Percentiles rank a stretch among this genome's conserved stretches.
These are phyloP conservation scores for Alouatta palliata DNA, from an alignment of 2,113 vertebrate genomes.

Conservation along the genomic window DNA sequence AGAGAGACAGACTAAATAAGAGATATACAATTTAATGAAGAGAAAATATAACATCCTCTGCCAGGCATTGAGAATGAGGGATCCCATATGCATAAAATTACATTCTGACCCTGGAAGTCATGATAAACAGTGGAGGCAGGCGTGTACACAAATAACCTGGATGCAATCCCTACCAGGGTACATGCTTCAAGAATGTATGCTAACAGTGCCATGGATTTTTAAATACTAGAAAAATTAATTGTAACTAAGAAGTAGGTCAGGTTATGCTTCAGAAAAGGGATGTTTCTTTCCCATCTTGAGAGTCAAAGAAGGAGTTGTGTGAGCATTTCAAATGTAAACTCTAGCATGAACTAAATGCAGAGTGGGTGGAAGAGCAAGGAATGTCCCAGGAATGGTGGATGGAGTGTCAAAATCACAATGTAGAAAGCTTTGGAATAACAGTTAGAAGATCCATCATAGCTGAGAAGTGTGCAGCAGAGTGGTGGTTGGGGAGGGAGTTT, in stretches of 20 bases:
- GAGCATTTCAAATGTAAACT: background rate
- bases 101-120: background rate
- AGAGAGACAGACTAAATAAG: background rate
- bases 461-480: background rate
- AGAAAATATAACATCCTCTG: background rate
- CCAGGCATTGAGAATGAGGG: background rate
- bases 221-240: background rate
- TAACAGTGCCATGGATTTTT: background rate
- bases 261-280: background rate
- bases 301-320: background rate
- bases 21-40: background rate
- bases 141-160: background rate
- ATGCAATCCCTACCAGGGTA: background rate
- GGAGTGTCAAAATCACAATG: background rate
- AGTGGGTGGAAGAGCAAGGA: background rate
- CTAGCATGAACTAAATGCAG: background rate
- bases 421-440: background rate
- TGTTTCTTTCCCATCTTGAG: background rate
- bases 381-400: background rate
- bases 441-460: background rate
- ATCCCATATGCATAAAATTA: rapidly evolving
- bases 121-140: background rate
- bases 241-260: background rate
- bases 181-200: background rate
- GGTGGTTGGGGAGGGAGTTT: too few species aligned